These are phyloP conservation scores for Corythaeola cristata DNA, from an alignment of 2,113 vertebrate species.

Conservation along the genomic window DNA sequence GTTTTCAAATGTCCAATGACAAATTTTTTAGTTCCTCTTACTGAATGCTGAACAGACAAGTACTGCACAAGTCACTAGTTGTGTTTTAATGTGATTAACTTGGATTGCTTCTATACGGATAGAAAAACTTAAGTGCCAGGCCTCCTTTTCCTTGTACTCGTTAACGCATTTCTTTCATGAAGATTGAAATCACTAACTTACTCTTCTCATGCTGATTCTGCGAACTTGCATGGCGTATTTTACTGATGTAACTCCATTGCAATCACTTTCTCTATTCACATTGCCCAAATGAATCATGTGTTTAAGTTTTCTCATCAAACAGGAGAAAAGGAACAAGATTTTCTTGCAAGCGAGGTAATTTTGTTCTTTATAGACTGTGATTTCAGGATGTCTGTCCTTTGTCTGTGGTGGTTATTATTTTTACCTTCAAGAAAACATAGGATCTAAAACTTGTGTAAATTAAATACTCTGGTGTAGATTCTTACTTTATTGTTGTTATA, in stretches of 20 bases:
- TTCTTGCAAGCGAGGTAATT: not conserved
- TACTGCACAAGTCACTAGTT: not conserved
- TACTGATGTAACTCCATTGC: not conserved
- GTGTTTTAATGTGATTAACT: not conserved
- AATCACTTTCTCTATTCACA: not conserved
- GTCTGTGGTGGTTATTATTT: not conserved
- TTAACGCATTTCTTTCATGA: not conserved
- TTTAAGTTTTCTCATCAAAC: not conserved
- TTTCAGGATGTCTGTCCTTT: not conserved
- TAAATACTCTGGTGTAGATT: not conserved
- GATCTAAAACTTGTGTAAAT: not conserved
- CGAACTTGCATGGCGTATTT: not conserved
- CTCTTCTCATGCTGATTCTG: not conserved
- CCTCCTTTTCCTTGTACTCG: not conserved
- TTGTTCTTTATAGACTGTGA: not conserved
- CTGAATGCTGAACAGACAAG: not conserved
- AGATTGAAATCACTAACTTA: not conserved
- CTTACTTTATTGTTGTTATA: not conserved
- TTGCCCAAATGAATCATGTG: not conserved
- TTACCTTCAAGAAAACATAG: not conserved
- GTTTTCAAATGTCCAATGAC: not conserved
- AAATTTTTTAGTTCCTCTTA: not conserved
- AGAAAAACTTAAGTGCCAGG: not conserved
- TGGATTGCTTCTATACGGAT: not conserved
- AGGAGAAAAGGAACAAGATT: not conserved